Evolutionary conservation across 2,113 vertebrate genomes (phyloP).

Genomic region (Hemiprocne comata): DNA sequence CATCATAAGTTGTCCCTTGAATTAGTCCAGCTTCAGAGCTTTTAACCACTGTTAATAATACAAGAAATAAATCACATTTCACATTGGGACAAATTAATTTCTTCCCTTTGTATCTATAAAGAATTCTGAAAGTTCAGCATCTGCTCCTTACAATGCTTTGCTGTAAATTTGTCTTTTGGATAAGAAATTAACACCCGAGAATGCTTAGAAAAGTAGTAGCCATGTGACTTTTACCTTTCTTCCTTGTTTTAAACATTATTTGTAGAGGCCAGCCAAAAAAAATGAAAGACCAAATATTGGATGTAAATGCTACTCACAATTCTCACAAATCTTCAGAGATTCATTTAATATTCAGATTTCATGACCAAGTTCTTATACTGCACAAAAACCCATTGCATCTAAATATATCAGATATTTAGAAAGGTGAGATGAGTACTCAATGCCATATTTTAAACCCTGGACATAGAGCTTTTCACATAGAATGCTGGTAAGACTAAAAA

Average conservation of each 20-base stretch:
- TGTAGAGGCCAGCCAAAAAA: neutral
- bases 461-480: neutral
- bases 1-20: neutral
- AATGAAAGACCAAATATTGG: neutral
- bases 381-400: neutral
- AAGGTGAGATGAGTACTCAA: neutral
- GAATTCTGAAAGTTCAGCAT: neutral
- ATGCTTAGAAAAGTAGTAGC: neutral
- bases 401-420: neutral
- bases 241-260: neutral
- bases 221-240: neutral
- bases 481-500: neutral
- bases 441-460: neutral
- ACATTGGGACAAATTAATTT: neutral
- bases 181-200: neutral
- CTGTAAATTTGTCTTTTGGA: neutral
- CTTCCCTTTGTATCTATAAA: neutral
- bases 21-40: neutral
- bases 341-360: neutral
- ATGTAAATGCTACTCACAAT: fast-evolving
- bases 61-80: neutral
- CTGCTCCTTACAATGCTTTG: neutral
- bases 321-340: neutral
- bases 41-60: neutral
- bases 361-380: neutral